Evolutionary conservation across 2,888 invertebrate species (phyloP), one percentile per base, ranked within the genome.

Genomic region (Mongoloraphidia duomilia): DNA sequence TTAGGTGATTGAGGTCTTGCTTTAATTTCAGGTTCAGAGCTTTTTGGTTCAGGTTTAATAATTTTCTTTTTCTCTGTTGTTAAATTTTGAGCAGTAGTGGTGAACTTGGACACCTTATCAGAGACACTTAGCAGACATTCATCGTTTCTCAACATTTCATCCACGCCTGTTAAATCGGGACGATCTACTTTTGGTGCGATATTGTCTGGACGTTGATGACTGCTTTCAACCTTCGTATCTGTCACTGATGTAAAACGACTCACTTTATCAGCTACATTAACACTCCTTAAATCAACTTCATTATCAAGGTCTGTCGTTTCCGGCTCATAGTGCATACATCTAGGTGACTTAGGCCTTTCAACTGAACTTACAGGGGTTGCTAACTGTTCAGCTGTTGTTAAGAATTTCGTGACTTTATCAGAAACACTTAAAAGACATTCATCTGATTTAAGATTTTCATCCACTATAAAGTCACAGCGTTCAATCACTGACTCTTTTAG

Each of bases 91-190:
- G 72, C 71, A 11, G 72, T 70, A 47, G 65, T 66, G n/a, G 77
- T 77, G 60, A 82, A 82, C 57, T 79, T 81, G 35, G 72, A 73
- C 0, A 83, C 82, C 63, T 83, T 83, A 60, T 82, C 78, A 39
- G 80, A 78, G 9, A 82, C 82, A 45, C 79, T 78, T 33, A 82
- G 56, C 12, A 81, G 64, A 56, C 79, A 80, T 56, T 81, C 79
- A 56, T 81, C 82, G 34, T 72, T 66, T 53, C 68, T 73, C 17
- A 80, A 60, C 38, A 74, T 73, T 33, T 72, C 68, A 50, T 77
- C 69, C 37, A 71, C 69, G 44, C 71, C 70, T 43, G 75, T 74
- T 4, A 77, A 72, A 58, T 74, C 73, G 46, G 72, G 77, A 10
- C 64, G 54, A 17, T 57, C 56, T n/a, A 64, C 60, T 57, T 63